A percentile compares a stretch with the other conserved stretches of the same genome.
Evolutionary conservation across 2,113 vertebrate species (phyloP).

Genomic region (Nycticryphes semicollaris): DNA sequence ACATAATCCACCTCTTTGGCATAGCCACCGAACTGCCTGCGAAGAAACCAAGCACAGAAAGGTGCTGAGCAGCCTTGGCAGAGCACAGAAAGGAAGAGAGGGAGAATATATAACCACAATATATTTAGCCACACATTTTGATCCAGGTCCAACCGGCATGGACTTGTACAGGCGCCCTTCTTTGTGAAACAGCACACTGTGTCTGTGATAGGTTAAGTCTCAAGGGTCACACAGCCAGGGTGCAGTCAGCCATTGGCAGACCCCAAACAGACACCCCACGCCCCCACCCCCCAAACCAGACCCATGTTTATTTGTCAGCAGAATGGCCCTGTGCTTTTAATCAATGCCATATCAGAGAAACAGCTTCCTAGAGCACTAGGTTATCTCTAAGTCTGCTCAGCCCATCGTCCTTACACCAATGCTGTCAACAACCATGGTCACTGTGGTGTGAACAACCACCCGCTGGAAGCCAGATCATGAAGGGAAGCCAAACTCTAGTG

Average conservation of each 20-base stretch:
- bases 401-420: not conserved
- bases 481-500: not conserved
- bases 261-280: not conserved
- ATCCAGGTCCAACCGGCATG: not conserved
- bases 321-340: not conserved
- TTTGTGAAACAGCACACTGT: not conserved
- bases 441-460: not conserved
- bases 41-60: not conserved
- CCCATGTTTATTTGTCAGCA: not conserved
- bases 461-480: not conserved
- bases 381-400: not conserved
- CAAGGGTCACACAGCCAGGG: not conserved
- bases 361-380: not conserved
- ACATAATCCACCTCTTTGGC: slow-evolving; percentile 86
- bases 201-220: not conserved
- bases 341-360: not conserved
- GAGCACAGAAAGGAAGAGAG: not conserved
- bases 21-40: slow-evolving; percentile 90
- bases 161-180: not conserved
- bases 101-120: not conserved
- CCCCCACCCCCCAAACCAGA: not conserved
- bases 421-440: not conserved
- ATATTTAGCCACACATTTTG: not conserved
- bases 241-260: not conserved
- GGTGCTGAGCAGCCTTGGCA: not conserved